Evolutionary conservation across 2,113 vertebrate species (phyloP), one percentile per base, ranked within the genome.

Genomic region (Cyphomyrus plagiostoma): DNA sequence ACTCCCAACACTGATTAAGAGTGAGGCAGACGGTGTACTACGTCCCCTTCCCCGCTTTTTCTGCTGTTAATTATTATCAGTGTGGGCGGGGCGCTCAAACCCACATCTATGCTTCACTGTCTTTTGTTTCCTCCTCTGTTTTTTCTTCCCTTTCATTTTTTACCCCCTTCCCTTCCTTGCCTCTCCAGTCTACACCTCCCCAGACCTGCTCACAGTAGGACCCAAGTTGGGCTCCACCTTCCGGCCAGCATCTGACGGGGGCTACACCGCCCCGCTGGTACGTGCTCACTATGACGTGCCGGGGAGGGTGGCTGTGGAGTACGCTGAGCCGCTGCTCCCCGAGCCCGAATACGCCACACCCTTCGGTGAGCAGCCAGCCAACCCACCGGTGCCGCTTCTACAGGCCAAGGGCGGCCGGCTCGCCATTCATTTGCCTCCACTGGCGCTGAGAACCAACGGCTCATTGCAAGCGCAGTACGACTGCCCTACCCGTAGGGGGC

Each of bases 341-440:
- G 97, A 97, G 92, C 96, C 97, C 0, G 97, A 98, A 89, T 98
- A 98, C 0, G 97, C 97, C 83, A 97, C 95, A 0, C 97, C 97
- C 0, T 97, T 98, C 91, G 46, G 90, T 0, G 97, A 98, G 21
- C 95, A 91, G 87, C 86, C 88, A 1, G 48, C 86, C 0, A 95
- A 97, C 50, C 88, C 90, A 13, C 82, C 89, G 17, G 10, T 89
- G 0, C 1, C 50, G 0, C 35, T 91, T 74, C 46, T 30, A 0
- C 86, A 90, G n/a, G 35, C 80, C 70, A 39, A 0, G 82, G 88
- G 23, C n/a, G 90, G 74, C 70, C n/a, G 66, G 7, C 52, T 49
- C 0, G 0, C 89, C 56, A 1, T 39, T 0, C 1, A 52, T 80
- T 91, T 17, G 1, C 26, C 66, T 42, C 87, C 90, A 0, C 11